These are phyloP conservation scores for Potamarius usumacintae DNA, from an alignment of 2,113 vertebrate species.

Conservation along the genomic window DNA sequence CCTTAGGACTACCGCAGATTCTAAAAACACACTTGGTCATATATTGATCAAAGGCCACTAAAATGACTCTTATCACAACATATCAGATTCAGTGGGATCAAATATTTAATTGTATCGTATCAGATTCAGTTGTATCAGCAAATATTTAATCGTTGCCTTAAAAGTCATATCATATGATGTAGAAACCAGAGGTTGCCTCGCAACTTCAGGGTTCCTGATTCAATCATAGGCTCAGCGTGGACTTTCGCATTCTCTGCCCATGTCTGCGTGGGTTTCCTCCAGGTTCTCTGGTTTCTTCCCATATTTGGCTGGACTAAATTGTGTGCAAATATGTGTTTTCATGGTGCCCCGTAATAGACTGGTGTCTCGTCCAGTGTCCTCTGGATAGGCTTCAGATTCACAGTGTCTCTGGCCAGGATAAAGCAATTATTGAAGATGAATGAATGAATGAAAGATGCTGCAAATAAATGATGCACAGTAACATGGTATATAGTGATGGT, in stretches of 20 bases:
- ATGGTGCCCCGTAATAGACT: background rate
- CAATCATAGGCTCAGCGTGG: background rate
- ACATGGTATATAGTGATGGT: background rate
- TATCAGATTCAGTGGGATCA: background rate
- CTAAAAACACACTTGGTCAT: background rate
- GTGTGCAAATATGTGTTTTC: background rate
- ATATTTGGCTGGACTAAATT: background rate
- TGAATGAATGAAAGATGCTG: background rate
- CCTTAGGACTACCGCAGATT: background rate
- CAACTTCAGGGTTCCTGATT: background rate
- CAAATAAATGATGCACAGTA: background rate
- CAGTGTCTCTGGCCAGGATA: background rate
- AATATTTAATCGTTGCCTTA: too few species aligned
- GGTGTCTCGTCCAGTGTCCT: background rate
- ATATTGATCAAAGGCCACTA: background rate
- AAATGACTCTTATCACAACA: background rate
- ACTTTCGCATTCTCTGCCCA: background rate
- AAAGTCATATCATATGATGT: background rate
- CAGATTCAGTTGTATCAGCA: too few species aligned
- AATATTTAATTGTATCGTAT: background rate
- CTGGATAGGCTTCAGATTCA: background rate
- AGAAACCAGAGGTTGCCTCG: background rate
- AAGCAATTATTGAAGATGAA: background rate
- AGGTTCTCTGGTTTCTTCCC: background rate
- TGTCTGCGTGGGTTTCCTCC: too few species aligned